Evolutionary conservation across 2,797 vertebrate species (phyloP).

Genomic region (Linurgus olivaceus): DNA sequence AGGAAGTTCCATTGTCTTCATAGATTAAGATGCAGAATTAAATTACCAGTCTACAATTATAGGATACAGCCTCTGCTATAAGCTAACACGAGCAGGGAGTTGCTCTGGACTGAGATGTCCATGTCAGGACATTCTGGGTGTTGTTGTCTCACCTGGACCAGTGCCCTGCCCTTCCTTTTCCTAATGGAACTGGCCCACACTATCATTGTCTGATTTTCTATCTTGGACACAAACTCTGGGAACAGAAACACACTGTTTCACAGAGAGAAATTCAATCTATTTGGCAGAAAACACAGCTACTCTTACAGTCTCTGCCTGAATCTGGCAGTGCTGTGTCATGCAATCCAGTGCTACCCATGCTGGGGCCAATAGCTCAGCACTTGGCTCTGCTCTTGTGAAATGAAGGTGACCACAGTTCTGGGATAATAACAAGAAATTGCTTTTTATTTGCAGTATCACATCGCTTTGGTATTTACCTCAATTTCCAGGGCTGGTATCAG

Average conservation of each 20-base stretch:
- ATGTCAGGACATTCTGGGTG: not conserved
- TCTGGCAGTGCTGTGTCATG: not conserved
- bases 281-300: not conserved
- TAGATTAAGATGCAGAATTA: not conserved
- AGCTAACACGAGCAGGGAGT: not conserved
- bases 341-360: rapidly evolving
- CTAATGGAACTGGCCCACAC: not conserved
- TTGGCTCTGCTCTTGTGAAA: not conserved
- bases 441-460: not conserved
- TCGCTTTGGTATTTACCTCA: not conserved
- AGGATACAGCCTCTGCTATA: not conserved
- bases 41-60: not conserved
- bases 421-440: not conserved
- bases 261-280: not conserved
- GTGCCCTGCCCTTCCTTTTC: not conserved
- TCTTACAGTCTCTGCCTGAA: not conserved
- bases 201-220: not conserved
- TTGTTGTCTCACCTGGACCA: not conserved
- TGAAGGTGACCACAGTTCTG: not conserved
- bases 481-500: not conserved
- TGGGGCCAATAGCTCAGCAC: not conserved
- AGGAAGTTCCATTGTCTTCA: not conserved
- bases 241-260: not conserved
- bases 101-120: not conserved
- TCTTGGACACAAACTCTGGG: not conserved